Evolutionary conservation across 2,888 invertebrate species (phyloP), one percentile per base, ranked within the genome.

Genomic region (Trisateles emortualis): DNA sequence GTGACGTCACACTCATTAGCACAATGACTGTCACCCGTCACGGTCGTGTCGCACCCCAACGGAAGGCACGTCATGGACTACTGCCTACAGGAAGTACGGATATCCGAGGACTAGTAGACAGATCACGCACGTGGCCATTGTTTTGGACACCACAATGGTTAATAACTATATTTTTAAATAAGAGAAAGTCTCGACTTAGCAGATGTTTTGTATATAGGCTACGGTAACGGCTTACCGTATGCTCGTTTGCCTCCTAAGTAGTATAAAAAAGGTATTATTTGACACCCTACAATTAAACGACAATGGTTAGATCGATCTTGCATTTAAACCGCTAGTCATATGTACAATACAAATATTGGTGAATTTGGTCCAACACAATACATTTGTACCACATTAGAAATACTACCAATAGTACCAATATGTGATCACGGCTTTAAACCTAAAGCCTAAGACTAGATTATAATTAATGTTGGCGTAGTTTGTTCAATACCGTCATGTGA

Each of bases 51-150:
- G 76, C 81, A 71, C 71, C 82, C 83, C 83, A 73, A 79, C 89
- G 90, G 92, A 90, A 86, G 83, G 79, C 66, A 62, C 83, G 92
- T 90, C 92, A 90, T 86, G 91, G 87, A 76, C 74, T 80, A 81
- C 53, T 81, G 71, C 64, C 38, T 74, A 78, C 65, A 86, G 90
- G 89, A 90, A 88, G 76, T 84, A 81, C 88, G 92, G 90, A 89
- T 86, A 83, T 90, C 86, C 87, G 87, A 71, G 66, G 64, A 63
- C 72, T 60, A 60, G 75, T 47, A 64, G 63, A 64, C 74, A 76
- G 10, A 60, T 49, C 59, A 68, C 59, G 52, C 62, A 76, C 64
- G 61, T 74, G 72, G 50, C 26, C 16, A 52, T 70, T 67, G 71
- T 70, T 70, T 60, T 57, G 51, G 38, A 39, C 16, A 39, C 53